phyloP scores from a whole-genome alignment of 2,797 vertebrate species.

The Pelodytes ibericus region DNA sequence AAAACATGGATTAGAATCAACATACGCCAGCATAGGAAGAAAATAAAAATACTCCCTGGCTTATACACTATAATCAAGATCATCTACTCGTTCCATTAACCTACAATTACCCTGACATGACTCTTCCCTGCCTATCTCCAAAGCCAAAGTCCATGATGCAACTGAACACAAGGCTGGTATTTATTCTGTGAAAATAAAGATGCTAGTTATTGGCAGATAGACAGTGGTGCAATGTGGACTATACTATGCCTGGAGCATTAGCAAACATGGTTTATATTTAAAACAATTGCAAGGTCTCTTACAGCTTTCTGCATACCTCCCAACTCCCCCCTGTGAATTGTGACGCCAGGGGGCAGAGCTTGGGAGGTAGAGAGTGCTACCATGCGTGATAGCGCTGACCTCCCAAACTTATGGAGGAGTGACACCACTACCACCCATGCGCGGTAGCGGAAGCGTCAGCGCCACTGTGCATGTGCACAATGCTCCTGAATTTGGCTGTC shows the following conservation, averaged over 20 bases:
- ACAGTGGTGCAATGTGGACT: not conserved
- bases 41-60: not conserved
- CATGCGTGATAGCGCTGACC: no score
- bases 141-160: not conserved
- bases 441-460: no score
- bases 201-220: not conserved
- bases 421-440: no score
- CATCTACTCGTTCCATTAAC: not conserved
- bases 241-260: not conserved
- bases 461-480: no score
- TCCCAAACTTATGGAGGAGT: no score
- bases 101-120: conserved; percentile 6
- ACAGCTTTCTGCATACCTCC: no score
- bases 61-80: conserved; percentile 9
- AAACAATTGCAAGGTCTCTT: not conserved
- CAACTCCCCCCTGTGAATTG: no score
- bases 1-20: no score
- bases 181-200: conserved; percentile 3
- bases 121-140: not conserved
- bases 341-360: no score
- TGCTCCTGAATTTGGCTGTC: no score
- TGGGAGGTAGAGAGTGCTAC: no score
- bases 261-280: not conserved
- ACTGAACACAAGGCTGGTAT: not conserved
- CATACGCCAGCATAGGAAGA: no score